Evolutionary conservation across 2,888 invertebrate species (phyloP).

Genomic region (Apamea anceps): DNA sequence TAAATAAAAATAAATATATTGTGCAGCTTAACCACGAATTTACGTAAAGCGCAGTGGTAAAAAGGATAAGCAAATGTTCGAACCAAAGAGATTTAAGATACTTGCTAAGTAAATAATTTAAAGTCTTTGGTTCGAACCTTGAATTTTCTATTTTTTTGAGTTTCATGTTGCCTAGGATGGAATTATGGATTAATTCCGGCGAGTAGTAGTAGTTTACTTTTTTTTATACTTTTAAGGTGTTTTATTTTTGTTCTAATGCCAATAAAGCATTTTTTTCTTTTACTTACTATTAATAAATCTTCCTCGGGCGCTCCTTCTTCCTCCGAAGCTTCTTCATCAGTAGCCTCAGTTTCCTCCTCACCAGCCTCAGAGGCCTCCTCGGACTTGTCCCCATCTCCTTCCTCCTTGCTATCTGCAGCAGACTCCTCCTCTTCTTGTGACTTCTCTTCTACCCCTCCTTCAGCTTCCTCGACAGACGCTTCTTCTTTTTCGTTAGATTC

Average conservation of each 20-base stretch:
- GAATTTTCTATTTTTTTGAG: not conserved
- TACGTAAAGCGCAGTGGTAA: not conserved
- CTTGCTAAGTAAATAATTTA: too few species aligned
- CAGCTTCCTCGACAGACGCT: constrained; percentile 71
- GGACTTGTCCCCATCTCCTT: constrained; percentile 69
- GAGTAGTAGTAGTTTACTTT: too few species aligned
- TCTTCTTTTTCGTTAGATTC: constrained; percentile 74
- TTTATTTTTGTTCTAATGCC: not conserved
- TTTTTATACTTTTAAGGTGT: not conserved
- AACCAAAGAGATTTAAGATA: too few species aligned
- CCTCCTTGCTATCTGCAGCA: constrained; percentile 60
- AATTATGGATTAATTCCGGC: not conserved
- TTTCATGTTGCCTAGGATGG: not conserved
- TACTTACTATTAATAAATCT: constrained; percentile 91
- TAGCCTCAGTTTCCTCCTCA: constrained; percentile 72
- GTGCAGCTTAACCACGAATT: not conserved
- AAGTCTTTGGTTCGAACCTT: too few species aligned
- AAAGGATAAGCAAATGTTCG: not conserved
- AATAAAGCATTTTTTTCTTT: not conserved
- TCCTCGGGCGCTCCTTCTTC: constrained; percentile 91
- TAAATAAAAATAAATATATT: not conserved
- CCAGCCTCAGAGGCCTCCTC: constrained; percentile 72
- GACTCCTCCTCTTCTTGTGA: constrained; percentile 67
- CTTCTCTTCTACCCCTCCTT: constrained; percentile 68
- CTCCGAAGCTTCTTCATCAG: constrained; percentile 57